Evolutionary conservation across 2,888 invertebrate genomes (phyloP), one percentile per base, ranked within the genome.

Genomic region (Sclerodermus sp.): DNA sequence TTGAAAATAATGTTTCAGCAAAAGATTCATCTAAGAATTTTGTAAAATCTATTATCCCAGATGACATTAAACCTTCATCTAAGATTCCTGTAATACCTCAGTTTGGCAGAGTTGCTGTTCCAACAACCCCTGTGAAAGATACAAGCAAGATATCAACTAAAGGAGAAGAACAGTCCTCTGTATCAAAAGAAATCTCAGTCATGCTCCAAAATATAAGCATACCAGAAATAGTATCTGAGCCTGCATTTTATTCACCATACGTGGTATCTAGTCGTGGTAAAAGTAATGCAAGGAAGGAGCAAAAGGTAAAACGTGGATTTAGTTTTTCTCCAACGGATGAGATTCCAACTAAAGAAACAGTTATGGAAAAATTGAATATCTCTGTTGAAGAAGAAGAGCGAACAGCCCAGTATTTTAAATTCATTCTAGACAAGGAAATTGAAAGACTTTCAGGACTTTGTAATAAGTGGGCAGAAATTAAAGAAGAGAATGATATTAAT

Each of bases 211-310:
- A 12, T 12, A 6, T 31, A 12, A 14, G 10, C 4, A 13, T 12
- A 13, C 4, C 32, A 12, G 39, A 40, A 13, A 37, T 41, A 17
- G 4, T 23, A 1, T 16, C n/a, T 1, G 53, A 56, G 23, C 62
- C 67, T 12, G 65, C 57, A 10, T 53, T 58, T 2, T 74, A 67
- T 40, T 77, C 76, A 53, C 86, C 85, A 0, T 84, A 81, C 68
- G 81, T 87, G 0, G 85, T 84, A 1, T 64, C 82, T 45, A 84
- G 84, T 0, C 73, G 86, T 16, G 87, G 86, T 0, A 87, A 87
- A 59, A 79, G 76, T 1, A 85, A 82, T 58, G 83, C 83, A 0
- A 77, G 84, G 30, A 82, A 78, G 41, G 87, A 87, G 62, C 58
- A 66, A 16, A 57, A 67, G 16, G 32, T 61, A 0, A 63, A 62